phyloP scores from a whole-genome alignment of 2,888 invertebrate species.

The Aromia moschata region DNA sequence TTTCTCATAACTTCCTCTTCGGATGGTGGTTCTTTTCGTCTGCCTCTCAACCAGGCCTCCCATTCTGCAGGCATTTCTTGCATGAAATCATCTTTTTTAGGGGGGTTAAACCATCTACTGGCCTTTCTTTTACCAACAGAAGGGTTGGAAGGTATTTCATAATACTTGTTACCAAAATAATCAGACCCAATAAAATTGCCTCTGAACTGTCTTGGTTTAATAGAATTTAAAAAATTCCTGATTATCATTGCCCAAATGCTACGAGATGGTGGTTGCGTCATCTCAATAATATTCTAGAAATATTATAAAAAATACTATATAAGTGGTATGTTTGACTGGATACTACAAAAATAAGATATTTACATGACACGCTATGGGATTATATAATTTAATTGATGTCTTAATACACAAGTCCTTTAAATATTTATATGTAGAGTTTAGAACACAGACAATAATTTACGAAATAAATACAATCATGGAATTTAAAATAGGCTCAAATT shows the following conservation, averaged over 20 bases:
- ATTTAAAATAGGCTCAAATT: neutral
- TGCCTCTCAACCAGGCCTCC: constrained; percentile 83
- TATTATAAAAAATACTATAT: neutral
- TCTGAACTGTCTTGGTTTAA: constrained; percentile 66
- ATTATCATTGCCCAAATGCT: constrained; percentile 63
- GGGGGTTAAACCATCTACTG: constrained; percentile 78
- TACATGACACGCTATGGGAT: no score
- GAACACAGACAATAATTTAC: neutral
- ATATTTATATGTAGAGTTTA: neutral
- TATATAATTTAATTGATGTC: no score
- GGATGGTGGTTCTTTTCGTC: constrained; percentile 72
- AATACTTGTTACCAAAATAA: constrained; percentile 84
- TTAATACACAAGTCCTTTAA: neutral
- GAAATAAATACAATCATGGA: neutral
- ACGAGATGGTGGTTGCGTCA: constrained; percentile 53
- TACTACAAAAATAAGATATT: no score
- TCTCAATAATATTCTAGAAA: constrained; percentile 20
- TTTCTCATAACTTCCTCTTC: constrained; percentile 78
- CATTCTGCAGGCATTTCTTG: constrained; percentile 86
- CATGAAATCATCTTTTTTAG: constrained; percentile 71
- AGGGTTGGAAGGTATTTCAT: constrained; percentile 77
- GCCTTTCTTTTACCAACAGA: constrained; percentile 72
- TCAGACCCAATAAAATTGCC: constrained; percentile 76
- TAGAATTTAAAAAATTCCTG: constrained; percentile 71
- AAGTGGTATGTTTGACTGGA: no score